Conservation (phyloP, 2,888 invertebrate genomes). For the Asteroscopus sphinx region DNA sequence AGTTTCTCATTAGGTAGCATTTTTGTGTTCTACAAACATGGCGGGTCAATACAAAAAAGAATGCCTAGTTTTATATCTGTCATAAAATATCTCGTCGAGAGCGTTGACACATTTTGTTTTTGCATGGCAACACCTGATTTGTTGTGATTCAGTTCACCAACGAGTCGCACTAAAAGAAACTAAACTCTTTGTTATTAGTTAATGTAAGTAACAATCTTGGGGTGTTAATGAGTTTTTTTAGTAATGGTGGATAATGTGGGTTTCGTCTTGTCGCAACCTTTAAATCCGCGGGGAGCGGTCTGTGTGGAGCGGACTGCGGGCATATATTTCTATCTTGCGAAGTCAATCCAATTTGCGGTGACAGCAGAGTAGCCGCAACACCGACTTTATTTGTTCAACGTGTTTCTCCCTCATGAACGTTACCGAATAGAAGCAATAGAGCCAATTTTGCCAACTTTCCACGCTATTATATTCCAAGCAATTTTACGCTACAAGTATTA, state of each 20-base stretch:
- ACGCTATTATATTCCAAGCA: conserved; percentile 49
- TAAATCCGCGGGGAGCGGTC: conserved; percentile 62
- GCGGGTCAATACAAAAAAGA: conserved; percentile 22
- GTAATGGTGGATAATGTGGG: conserved; percentile 24
- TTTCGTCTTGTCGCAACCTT: conserved; percentile 43
- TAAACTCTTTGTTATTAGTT: conserved; percentile 10
- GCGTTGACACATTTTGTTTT: conserved; percentile 25
- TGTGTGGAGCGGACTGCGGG: conserved; percentile 15
- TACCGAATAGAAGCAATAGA: conserved; percentile 63
- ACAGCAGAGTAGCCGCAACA: conserved; percentile 73
- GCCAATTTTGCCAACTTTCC: conserved; percentile 59
- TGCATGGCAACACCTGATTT: conserved; percentile 18
- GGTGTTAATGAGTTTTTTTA: conserved; percentile 35
- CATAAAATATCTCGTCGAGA: conserved; percentile 45
- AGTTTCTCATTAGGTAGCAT: conserved; percentile 55
- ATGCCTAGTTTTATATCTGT: conserved; percentile 40
- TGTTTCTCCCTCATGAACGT: conserved; percentile 61
- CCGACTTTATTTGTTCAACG: conserved; percentile 76
- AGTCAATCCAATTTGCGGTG: conserved; percentile 83
- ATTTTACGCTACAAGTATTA: conserved; percentile 40
- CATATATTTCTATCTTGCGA: conserved; percentile 71
- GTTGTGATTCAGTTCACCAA: conserved; percentile 1
- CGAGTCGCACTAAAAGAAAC: conserved; percentile 4
- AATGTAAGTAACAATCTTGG: conserved; percentile 11
- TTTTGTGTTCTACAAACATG: conserved; percentile 33